Evolutionary conservation across 2,888 invertebrate genomes (phyloP).

Genomic region (Catonia carolina): DNA sequence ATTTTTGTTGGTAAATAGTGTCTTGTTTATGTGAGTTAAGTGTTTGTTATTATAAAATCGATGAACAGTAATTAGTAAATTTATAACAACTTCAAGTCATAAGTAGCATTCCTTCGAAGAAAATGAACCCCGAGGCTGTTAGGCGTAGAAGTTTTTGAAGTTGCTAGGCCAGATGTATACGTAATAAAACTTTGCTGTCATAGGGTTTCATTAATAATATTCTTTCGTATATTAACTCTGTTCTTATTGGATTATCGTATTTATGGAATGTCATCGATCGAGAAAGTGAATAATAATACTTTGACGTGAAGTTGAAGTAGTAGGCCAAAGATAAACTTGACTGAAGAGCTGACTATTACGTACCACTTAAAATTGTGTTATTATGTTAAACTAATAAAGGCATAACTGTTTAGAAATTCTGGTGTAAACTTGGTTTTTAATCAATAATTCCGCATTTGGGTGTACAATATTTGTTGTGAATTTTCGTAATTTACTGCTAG

Average conservation of each 20-base stretch:
- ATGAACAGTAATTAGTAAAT: not conserved
- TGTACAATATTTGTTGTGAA: too few species aligned
- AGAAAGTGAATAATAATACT: too few species aligned
- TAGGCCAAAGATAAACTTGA: too few species aligned
- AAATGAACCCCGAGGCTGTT: conserved; percentile 28
- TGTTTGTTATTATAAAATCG: not conserved
- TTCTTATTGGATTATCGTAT: not conserved
- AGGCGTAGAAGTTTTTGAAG: conserved; percentile 12
- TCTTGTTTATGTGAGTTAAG: not conserved
- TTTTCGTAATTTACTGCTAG: too few species aligned
- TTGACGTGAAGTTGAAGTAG: too few species aligned
- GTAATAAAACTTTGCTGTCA: not conserved
- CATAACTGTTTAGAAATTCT: too few species aligned
- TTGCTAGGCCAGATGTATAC: conserved; percentile 10
- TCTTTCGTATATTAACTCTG: not conserved
- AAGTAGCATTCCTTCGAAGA: conserved; percentile 35
- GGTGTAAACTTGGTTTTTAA: too few species aligned
- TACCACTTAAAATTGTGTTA: too few species aligned
- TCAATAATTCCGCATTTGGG: too few species aligned
- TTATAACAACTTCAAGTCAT: conserved; percentile 9
- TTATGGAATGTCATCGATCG: too few species aligned
- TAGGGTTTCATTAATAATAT: not conserved
- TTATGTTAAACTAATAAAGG: too few species aligned
- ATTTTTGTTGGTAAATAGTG: conserved; percentile 6
- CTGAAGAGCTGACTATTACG: too few species aligned